Evolutionary conservation across 2,113 vertebrate genomes (phyloP).

Genomic region (Lathamus discolor): DNA sequence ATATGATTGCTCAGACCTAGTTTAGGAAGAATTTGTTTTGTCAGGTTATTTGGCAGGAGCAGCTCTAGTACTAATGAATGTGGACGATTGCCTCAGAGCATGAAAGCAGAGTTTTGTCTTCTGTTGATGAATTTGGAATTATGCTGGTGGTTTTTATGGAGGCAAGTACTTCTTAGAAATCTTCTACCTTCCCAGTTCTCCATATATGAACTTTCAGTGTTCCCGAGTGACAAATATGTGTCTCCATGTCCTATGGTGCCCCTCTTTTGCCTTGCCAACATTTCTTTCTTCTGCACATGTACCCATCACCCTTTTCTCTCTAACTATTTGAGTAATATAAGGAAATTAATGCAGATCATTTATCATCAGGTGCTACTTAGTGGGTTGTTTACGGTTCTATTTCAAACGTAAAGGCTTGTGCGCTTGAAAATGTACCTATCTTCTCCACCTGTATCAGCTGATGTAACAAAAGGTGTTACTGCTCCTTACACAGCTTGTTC

Average conservation of each 20-base stretch:
- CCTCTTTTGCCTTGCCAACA: background rate
- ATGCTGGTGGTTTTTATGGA: background rate
- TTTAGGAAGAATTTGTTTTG: background rate
- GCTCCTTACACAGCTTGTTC: background rate
- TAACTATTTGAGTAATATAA: background rate
- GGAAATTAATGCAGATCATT: background rate
- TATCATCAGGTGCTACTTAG: fast-evolving
- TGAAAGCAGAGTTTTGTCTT: background rate
- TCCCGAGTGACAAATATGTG: fast-evolving
- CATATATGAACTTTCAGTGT: background rate
- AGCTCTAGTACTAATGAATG: background rate
- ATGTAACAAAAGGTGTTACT: background rate
- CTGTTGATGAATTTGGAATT: background rate
- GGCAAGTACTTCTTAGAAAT: background rate
- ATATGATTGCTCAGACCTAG: background rate
- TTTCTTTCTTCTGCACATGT: background rate
- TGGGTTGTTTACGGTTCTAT: background rate
- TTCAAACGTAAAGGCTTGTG: background rate
- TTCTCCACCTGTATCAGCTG: background rate
- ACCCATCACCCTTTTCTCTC: background rate
- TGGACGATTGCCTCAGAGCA: background rate
- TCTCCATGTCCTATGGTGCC: background rate
- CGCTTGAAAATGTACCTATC: background rate
- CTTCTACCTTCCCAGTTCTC: background rate
- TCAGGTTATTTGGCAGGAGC: background rate